These are phyloP conservation scores for Threskiornis aethiopicus DNA, from an alignment of 2,797 vertebrate genomes.

Conservation along the genomic window DNA sequence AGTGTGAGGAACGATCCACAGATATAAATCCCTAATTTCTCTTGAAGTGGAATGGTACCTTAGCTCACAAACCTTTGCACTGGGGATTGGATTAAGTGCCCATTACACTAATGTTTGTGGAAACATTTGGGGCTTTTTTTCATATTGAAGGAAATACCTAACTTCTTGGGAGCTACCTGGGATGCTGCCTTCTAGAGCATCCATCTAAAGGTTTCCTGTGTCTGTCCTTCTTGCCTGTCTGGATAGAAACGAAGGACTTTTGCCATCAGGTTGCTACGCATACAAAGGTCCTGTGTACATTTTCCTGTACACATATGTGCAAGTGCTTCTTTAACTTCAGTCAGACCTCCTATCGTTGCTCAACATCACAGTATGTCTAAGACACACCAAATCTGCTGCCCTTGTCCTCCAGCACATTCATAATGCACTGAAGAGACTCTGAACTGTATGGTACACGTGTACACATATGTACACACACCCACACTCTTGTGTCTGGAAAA, in stretches of 20 bases:
- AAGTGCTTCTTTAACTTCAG: background rate
- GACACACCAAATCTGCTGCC: background rate
- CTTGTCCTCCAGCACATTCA: background rate
- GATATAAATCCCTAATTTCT: background rate
- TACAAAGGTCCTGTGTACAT: background rate
- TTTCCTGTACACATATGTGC: background rate
- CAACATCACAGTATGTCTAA: background rate
- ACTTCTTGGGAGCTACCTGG: background rate
- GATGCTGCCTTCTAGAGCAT: background rate
- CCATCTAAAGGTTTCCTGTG: background rate
- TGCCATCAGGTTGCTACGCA: background rate
- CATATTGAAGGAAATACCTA: background rate
- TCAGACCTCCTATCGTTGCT: background rate
- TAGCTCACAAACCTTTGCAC: background rate
- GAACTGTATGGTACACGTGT: background rate
- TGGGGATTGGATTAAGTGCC: background rate
- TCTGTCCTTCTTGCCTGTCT: background rate
- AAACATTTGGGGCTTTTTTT: background rate
- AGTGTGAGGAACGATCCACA: background rate
- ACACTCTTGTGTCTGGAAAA: background rate
- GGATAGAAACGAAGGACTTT: background rate
- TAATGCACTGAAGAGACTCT: background rate
- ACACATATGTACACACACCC: fast-evolving
- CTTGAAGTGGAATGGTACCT: background rate
- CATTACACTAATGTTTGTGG: fast-evolving